Evolutionary conservation across 2,888 invertebrate genomes (phyloP), one percentile per base, ranked within the genome.

Genomic region (Oscheius sp.): DNA sequence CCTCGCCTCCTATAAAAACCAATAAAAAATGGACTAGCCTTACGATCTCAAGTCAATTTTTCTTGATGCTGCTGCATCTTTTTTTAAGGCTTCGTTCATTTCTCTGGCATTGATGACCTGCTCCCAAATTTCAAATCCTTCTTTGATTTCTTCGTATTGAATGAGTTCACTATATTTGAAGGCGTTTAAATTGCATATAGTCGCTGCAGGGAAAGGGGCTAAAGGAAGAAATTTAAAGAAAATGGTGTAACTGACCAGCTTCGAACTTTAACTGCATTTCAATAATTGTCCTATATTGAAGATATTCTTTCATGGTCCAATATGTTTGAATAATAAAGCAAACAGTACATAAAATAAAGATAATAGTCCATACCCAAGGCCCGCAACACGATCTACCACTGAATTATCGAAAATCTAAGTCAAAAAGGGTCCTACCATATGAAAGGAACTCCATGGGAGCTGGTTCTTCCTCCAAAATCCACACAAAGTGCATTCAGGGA

Each of bases 191-290:
- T 83, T 83, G 54, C 83, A 83, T 12, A 83, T 70, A 4, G 83
- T 83, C 5, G 83, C 84, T 0, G 83, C 84, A 5, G 83, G 83
- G 50, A 84, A 84, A 1, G 82, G 82, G 8, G 82, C 67, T 67
- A 33, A 62, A 67, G 59, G 5, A 8, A 24, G 6, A 8, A 8
- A 36, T 36, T 14, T 36, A 14, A 14, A 14, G 8, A 36, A 36
- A 8, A 4, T 14, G 50, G 12, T 36, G 2, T 12, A 26, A 38
- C 50, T n/a, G 20, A 80, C 82, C 82, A 51, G 85, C 85, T 72
- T 85, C 82, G 54, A 85, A 85, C 54, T 83, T 84, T 22, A 85
- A 68, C 59, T 85, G 83, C 86, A 85, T 86, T 67, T 85, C 85
- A 22, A 86, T 83, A 45, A 86, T 85, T 6, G 85, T 85, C 54